Evolutionary conservation across 1,140 invertebrate genomes (phyloP).

Genomic region (Nasonia vitripennis): DNA sequence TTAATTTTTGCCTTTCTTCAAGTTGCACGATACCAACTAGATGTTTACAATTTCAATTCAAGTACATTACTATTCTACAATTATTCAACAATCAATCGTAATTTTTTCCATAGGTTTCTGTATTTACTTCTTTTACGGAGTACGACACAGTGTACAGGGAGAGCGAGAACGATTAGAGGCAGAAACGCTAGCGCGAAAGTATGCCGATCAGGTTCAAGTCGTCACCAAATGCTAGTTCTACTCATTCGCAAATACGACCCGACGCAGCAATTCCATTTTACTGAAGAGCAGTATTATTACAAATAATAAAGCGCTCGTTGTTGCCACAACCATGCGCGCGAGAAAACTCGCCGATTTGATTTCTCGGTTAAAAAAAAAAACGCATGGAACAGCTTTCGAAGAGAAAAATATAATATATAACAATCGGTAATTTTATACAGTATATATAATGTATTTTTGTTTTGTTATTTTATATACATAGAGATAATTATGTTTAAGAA

Average conservation of each 20-base stretch:
- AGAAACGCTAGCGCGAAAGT: slow-evolving; percentile 56
- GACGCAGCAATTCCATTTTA: slow-evolving; percentile 6
- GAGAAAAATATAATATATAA: not conserved
- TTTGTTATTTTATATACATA: not conserved
- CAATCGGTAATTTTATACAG: not conserved
- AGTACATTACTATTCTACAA: no score
- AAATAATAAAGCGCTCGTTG: slow-evolving; percentile 37
- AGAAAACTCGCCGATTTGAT: slow-evolving; percentile 4
- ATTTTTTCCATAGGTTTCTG: slow-evolving; percentile 66
- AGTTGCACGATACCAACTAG: no score
- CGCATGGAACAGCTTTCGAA: not conserved
- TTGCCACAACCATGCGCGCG: not conserved
- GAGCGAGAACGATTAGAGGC: slow-evolving; percentile 59
- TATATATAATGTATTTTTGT: not conserved
- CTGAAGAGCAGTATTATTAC: slow-evolving; percentile 45
- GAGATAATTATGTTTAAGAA: not conserved
- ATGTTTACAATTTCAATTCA: no score
- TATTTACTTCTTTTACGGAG: slow-evolving; percentile 75
- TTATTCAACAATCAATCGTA: not conserved
- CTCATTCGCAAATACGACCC: not conserved
- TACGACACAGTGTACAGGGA: slow-evolving; percentile 72
- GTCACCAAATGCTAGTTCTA: slow-evolving; percentile 54
- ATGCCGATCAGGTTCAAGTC: slow-evolving; percentile 56
- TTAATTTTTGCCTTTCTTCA: not conserved
- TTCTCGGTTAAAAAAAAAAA: not conserved